Percentiles rank a stretch among this genome's conserved stretches.
Evolutionary conservation across 2,888 invertebrate genomes (phyloP).

Genomic region (Neoascia interrupta): DNA sequence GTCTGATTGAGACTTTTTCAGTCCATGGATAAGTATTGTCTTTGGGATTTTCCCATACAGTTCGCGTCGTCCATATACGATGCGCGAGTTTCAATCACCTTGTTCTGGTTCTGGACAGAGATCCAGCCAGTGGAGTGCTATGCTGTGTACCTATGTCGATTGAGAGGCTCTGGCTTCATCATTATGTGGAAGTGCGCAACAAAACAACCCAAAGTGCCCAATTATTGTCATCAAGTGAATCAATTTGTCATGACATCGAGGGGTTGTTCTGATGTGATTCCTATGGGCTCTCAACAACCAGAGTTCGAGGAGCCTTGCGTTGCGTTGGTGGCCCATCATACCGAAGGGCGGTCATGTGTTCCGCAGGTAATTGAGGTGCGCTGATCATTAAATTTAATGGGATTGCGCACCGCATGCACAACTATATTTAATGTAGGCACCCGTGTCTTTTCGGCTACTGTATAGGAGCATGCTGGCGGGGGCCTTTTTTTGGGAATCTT

Average conservation of each 20-base stretch:
- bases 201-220: slow-evolving; percentile 62
- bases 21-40: slow-evolving; percentile 28
- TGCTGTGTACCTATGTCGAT: slow-evolving; percentile 15
- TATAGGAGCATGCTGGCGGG: neutral
- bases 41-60: slow-evolving; percentile 29
- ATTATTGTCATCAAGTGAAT: slow-evolving; percentile 68
- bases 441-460: slow-evolving; percentile 32
- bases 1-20: neutral
- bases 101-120: slow-evolving; percentile 13
- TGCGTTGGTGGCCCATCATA: slow-evolving; percentile 30
- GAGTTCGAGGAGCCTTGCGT: slow-evolving; percentile 9
- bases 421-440: slow-evolving; percentile 41
- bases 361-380: slow-evolving; percentile 57
- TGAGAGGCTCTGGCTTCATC: slow-evolving; percentile 30
- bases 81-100: slow-evolving; percentile 42
- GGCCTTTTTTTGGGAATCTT: slow-evolving; percentile 26
- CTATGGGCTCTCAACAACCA: neutral
- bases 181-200: slow-evolving; percentile 35
- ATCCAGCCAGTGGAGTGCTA: neutral
- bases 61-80: slow-evolving; percentile 1
- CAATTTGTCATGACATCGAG: slow-evolving; percentile 69
- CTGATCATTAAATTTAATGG: slow-evolving; percentile 61
- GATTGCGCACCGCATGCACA: slow-evolving; percentile 51
- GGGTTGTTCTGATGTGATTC: slow-evolving; percentile 47
- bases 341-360: slow-evolving; percentile 64